Conservation (phyloP, 2,797 vertebrate species). For the Neoniphon sammara region DNA sequence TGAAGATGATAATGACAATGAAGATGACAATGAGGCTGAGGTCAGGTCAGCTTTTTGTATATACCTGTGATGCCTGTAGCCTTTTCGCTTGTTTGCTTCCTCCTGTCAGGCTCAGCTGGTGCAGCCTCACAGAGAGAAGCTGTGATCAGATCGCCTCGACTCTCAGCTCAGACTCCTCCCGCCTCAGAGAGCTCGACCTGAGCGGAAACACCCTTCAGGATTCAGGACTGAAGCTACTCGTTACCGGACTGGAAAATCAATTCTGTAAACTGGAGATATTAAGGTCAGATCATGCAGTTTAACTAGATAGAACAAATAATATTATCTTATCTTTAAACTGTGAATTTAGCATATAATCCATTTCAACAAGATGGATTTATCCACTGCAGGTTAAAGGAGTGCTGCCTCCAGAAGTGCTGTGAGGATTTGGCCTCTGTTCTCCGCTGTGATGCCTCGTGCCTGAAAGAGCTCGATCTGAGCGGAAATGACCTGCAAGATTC, state of each 20-base stretch:
- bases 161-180: slow-evolving; percentile 27
- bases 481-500: slow-evolving; percentile 51
- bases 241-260: slow-evolving; percentile 33
- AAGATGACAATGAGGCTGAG: too few relatives aligned
- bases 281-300: too few relatives aligned
- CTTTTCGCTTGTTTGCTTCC: background rate
- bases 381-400: slow-evolving; percentile 46
- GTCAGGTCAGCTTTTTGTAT: background rate
- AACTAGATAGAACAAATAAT: too few relatives aligned
- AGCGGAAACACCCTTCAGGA: slow-evolving; percentile 50
- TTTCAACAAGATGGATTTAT: background rate
- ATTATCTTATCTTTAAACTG: too few relatives aligned
- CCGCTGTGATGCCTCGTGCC: slow-evolving; percentile 11
- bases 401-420: slow-evolving; percentile 46
- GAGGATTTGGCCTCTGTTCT: slow-evolving; percentile 45
- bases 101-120: slow-evolving; percentile 40
- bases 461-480: slow-evolving; percentile 53
- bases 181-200: slow-evolving; percentile 50
- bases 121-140: slow-evolving; percentile 51
- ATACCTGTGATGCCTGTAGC: background rate
- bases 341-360: too few relatives aligned
- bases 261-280: slow-evolving; percentile 49
- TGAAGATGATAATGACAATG: too few relatives aligned
- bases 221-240: slow-evolving; percentile 37
- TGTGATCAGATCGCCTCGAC: slow-evolving; percentile 39